Evolutionary conservation across 2,888 invertebrate genomes (phyloP), one percentile per base, ranked within the genome.

Genomic region (Galeruca laticollis): DNA sequence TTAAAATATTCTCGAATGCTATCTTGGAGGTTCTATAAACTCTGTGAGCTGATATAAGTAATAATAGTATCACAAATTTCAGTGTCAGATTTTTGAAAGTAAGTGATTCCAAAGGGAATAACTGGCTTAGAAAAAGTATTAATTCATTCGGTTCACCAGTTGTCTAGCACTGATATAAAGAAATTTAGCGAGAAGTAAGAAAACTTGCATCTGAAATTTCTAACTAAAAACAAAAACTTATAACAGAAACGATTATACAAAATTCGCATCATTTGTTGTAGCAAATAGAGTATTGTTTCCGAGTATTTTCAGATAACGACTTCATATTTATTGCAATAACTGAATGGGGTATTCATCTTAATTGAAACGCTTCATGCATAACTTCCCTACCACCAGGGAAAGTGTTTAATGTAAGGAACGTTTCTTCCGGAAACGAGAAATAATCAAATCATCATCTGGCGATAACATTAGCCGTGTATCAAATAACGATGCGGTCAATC

Each of bases 351-450:
- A 54, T 76, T 56, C 0, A 61, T 57, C 43, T 75, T 72, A 60
- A 26, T 26, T 57, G n/a, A 6, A 35, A 35, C 4, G 54, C 40
- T 21, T 61, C 11, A 47, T 61, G n/a, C 79, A 79, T 72, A 77
- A 74, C 37, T 33, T 74, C 70, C 73, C 77, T 64, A 73, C 79
- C 57, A 78, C 51, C 57, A 67, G 61, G 61, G 40, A 37, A 67
- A 66, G 60, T 2, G 35, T 40, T 4, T 26, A 18, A 3, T 35
- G 15, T 21, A 54, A 52, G 21, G 70, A 61, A 26, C 56, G 65
- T 4, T 47, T 60, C 8, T 43, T n/a, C n/a, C 47, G 49, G 62
- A 18, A 70, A 60, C 59, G 54, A 51, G 35, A 66, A 21, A 43
- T 15, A n/a, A n/a, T n/a, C n/a, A n/a, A n/a, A n/a, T n/a, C n/a